Percentiles rank a stretch among this genome's conserved stretches.
These are phyloP conservation scores for Drosophila bocki DNA, from an alignment of 1,140 invertebrate species.

Conservation along the genomic window DNA sequence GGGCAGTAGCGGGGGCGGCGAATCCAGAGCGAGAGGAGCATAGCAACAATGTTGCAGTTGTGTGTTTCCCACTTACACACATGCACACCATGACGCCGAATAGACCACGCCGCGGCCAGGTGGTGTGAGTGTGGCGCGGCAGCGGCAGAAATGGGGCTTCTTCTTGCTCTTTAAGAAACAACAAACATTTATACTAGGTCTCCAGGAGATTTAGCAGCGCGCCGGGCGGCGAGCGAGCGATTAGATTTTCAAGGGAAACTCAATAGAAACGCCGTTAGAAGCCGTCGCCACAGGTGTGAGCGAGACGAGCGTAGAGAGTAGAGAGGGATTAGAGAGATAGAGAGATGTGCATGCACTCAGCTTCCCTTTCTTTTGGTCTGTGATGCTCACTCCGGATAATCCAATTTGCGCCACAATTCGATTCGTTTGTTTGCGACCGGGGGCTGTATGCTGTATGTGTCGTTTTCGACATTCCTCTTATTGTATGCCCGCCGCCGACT, in stretches of 20 bases:
- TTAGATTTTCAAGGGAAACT: constrained; percentile 83
- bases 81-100: constrained; percentile 6
- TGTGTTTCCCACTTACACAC: constrained; percentile 22
- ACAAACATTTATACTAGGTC: constrained; percentile 84
- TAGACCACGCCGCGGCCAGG: not conserved
- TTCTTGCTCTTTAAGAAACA: constrained; percentile 84
- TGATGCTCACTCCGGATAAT: constrained; percentile 67
- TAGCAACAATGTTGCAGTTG: constrained; percentile 68
- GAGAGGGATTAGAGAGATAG: constrained; percentile 47
- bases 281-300: constrained; percentile 60
- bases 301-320: constrained; percentile 58
- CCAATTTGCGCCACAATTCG: constrained; percentile 61
- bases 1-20: constrained; percentile 12
- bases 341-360: constrained; percentile 25
- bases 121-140: constrained; percentile 22
- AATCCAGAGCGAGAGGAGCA: constrained; percentile 48
- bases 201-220: constrained; percentile 79
- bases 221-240: constrained; percentile 49
- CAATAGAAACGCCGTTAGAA: constrained; percentile 83
- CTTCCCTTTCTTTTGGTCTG: constrained; percentile 16
- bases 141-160: constrained; percentile 59
- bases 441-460: constrained; percentile 23
- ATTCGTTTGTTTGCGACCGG: constrained; percentile 29
- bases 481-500: constrained; percentile 48
- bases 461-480: constrained; percentile 48